Evolutionary conservation across 2,797 vertebrate species (phyloP), one percentile per base, ranked within the genome.

Genomic region (Halcyon badia): DNA sequence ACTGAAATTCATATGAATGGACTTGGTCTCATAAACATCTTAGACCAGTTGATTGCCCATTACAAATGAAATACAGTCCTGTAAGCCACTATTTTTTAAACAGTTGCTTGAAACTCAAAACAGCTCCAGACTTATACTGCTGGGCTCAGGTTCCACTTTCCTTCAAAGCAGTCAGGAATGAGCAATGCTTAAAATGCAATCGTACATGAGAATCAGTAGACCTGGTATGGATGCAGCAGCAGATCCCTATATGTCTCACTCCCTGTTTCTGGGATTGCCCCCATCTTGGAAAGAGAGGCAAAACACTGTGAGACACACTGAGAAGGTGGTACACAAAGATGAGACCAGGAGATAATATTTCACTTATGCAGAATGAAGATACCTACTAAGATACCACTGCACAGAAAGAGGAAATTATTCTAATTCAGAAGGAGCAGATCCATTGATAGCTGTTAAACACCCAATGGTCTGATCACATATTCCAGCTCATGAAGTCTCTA

Each of bases 1-100:
- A 73, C 0, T 0, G 57, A 87, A 49, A 79, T 69, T 48, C 35
- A 64, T 26, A 22, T 1, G 0, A 46, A 57, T 39, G 11, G 26
- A 6, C 7, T 60, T 35, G 19, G 10, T 85, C 54, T 65, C 28
- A 39, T n/a, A 52, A 82, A 71, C 3, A 7, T 30, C 31, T 33
- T 56, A 18, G 8, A 15, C 14, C 25, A 37, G 15, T 4, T 80
- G 39, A 77, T 24, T 49, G 8, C 3, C 48, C 21, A 22, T 73
- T 73, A 56, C 18, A 30, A 75, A 51, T 78, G 52, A 60, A 65
- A 25, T 14, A 22, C 0, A 0, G 41, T 44, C 42, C 13, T 41
- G 5, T 12, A 58, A n/a, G 6, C 2, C 8, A 2, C 26, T 14
- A 10, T 89, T 70, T 72, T 35, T 39, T 2, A 48, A 18, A 19